Evolutionary conservation across 1,140 invertebrate species (phyloP), one percentile per base, ranked within the genome.

Genomic region (Meloidogyne hapla): DNA sequence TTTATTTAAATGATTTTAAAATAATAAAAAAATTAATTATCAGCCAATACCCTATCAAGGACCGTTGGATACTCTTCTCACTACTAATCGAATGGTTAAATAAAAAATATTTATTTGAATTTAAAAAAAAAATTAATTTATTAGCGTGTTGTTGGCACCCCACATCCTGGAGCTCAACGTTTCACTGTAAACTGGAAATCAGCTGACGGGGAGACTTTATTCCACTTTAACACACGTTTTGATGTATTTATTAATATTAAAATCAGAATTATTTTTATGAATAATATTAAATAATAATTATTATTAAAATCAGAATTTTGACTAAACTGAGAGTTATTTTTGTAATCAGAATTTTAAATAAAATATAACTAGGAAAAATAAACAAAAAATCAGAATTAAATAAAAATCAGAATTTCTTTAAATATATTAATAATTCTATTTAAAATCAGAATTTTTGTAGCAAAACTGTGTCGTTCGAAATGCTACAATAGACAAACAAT

Each of bases 381-480:
- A 33, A 42, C 3, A 42, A 15, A 42, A 42, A 42, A 12, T 69
- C 33, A 33, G 26, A 38, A 15, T 15, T 33, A 6, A 0, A 5
- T 33, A 33, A 33, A 33, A 33, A 33, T 33, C 33, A 33, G 33
- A 33, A 33, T 33, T 33, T 33, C 5, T 23, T n/a, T 62, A n/a
- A n/a, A 15, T n/a, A 66, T 26, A 66, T 26, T 2, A 15, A 10
- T 9, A 13, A 66, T 18, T 65, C 23, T 15, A 38, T 26, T n/a
- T 23, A 2, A 40, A 33, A 21, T 18, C 12, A 28, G 25, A 42
- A n/a, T 26, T n/a, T 69, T 45, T 76, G 25, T 25, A 76, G 75
- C 75, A 76, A 74, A 76, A 76, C 61, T 76, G 75, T 42, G 56
- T 76, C 15, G 75, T 76, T 38, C 65, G 75, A 10, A 76, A 76